Conservation (phyloP, 2,888 invertebrate genomes). For the Labia minor region DNA sequence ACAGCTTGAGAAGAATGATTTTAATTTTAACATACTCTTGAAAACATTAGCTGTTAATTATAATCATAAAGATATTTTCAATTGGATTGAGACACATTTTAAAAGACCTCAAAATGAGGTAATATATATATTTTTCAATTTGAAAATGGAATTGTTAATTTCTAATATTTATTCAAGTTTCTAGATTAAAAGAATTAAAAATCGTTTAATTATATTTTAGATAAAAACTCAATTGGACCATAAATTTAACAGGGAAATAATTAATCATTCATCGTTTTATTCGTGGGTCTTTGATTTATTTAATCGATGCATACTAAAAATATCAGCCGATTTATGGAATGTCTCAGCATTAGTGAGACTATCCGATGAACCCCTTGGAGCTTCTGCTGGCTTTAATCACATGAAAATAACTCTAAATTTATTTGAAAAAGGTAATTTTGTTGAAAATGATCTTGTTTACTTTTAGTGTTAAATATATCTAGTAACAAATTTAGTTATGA, state of each 20-base stretch:
- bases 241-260: not conserved
- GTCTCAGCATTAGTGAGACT: constrained; percentile 40
- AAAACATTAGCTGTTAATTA: constrained; percentile 60
- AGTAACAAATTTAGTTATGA: too few species aligned
- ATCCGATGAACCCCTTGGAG: constrained; percentile 24
- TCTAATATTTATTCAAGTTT: too few species aligned
- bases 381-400: constrained; percentile 48
- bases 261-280: not conserved
- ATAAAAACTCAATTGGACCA: not conserved
- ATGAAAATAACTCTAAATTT: constrained; percentile 34
- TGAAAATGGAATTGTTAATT: too few species aligned
- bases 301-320: constrained; percentile 47
- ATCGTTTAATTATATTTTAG: too few species aligned
- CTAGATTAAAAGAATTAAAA: too few species aligned
- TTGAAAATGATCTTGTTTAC: not conserved
- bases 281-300: not conserved
- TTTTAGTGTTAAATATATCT: too few species aligned
- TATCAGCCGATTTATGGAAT: constrained; percentile 55
- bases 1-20: constrained; percentile 34
- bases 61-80: constrained; percentile 49
- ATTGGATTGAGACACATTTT: constrained; percentile 45
- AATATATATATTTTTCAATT: not conserved
- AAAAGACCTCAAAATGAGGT: constrained; percentile 1
- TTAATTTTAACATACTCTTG: constrained; percentile 37
- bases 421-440: not conserved